Conservation (phyloP, 2,888 invertebrate species). For the Stenotaenia linearis region DNA sequence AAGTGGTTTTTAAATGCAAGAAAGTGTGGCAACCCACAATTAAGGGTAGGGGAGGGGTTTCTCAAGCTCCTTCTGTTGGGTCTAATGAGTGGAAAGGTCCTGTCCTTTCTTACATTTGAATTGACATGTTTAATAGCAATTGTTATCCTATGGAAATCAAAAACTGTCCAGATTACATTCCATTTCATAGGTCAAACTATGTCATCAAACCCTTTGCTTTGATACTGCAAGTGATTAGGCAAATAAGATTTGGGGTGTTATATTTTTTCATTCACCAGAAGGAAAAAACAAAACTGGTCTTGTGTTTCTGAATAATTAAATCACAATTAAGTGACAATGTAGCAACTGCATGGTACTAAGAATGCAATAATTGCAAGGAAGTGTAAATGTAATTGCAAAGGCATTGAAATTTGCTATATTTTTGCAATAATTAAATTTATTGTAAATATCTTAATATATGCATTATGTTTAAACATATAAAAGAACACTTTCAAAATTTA, state of each 20-base stretch:
- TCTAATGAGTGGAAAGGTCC: neutral
- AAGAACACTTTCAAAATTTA: too few relatives aligned
- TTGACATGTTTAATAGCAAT: neutral
- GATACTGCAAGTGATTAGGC: neutral
- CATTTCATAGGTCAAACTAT: neutral
- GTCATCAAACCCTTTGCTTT: neutral
- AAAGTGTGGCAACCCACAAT: neutral
- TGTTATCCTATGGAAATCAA: slow-evolving; percentile 1
- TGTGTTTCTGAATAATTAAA: neutral
- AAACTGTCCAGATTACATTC: neutral
- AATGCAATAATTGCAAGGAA: too few relatives aligned
- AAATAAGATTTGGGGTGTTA: neutral
- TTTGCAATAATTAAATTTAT: too few relatives aligned
- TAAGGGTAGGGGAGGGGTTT: neutral
- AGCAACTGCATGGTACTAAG: too few relatives aligned
- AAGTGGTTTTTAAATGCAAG: neutral
- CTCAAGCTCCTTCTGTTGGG: neutral
- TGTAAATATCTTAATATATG: too few relatives aligned
- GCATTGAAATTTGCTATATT: too few relatives aligned
- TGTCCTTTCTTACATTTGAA: neutral
- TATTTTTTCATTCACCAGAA: neutral
- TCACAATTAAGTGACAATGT: neutral
- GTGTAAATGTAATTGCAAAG: too few relatives aligned
- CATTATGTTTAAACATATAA: too few relatives aligned
- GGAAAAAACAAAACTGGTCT: neutral